Base-by-base conservation (phyloP, 2,888 invertebrate genomes). In the Phyto melanocephala region DNA sequence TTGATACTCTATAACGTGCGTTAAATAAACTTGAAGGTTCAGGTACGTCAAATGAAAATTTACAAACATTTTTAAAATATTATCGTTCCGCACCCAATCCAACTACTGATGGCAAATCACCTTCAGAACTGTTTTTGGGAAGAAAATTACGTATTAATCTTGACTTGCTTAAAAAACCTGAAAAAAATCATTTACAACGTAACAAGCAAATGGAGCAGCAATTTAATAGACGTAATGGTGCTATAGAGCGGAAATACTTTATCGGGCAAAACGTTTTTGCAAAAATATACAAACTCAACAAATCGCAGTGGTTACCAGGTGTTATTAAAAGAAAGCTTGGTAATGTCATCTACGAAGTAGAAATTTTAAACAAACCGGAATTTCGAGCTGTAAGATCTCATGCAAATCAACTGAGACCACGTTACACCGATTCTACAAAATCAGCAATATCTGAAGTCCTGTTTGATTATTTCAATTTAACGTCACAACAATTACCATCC, bases 301-400 rank as follows among this genome's bases (percentile, higher is more conserved):
- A 74, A 54, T 20, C 10, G 0, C 33, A 60, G 15, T 72, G 60
- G 47, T 22, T 35, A 1, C 58, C 72, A 1, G 52, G 62, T 33
- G 47, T 45, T 45, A 45, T 56, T 11, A 56, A 24, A n/a, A 56
- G 11, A 58, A 56, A 11, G 2, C 33, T 70, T 2, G 71, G 71
- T 2, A 71, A 71, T 35, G 58, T 71, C 0, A 71, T 35, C 3
- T 71, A 71, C 35, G 71, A 60, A 50, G 22, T 71, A 2, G 52
- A 74, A 54, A 74, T 74, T 17, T 4, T 11, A 24, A 50, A 50
- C 4, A 74, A 54, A 17, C 42, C 72, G 6, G 72, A 63, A 4
- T 74, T 63, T 63, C 63, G 72, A 5, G 72, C 72, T 28, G 72
- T 52, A 5, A 62, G 63, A 11, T 63, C 74, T 65, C 74, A 65